Conservation (phyloP, 2,888 invertebrate genomes). For the Plebejus argus region DNA sequence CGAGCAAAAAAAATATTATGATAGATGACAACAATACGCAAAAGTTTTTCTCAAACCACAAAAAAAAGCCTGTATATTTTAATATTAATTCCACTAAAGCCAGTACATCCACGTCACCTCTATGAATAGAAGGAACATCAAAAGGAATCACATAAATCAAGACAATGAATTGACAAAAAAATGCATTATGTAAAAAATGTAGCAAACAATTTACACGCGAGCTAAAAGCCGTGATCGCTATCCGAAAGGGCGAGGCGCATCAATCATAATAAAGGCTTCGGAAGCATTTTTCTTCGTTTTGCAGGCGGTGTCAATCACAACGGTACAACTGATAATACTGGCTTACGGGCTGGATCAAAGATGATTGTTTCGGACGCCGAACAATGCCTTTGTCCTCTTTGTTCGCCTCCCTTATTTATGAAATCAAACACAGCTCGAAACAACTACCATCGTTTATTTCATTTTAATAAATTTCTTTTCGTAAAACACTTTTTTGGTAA, state of each 20-base stretch:
- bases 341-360: slow-evolving; percentile 39
- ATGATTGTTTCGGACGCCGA: slow-evolving; percentile 45
- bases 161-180: slow-evolving; percentile 32
- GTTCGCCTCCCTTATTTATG: slow-evolving; percentile 60
- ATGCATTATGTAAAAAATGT: slow-evolving; percentile 33
- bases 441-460: slow-evolving; percentile 33
- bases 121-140: slow-evolving; percentile 23
- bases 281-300: slow-evolving; percentile 69
- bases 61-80: not conserved
- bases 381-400: slow-evolving; percentile 56
- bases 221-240: slow-evolving; percentile 43
- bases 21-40: not conserved
- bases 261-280: slow-evolving; percentile 70
- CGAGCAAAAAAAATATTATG: not conserved
- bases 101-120: not conserved
- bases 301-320: slow-evolving; percentile 66
- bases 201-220: slow-evolving; percentile 36
- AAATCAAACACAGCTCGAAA: slow-evolving; percentile 32
- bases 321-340: slow-evolving; percentile 50
- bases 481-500: not conserved
- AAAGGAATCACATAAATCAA: slow-evolving; percentile 31
- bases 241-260: slow-evolving; percentile 50
- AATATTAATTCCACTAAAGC: not conserved
- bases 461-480: slow-evolving; percentile 31
- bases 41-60: not conserved